Base-by-base conservation (phyloP, 2,113 vertebrate genomes). In the Buteo buteo region DNA sequence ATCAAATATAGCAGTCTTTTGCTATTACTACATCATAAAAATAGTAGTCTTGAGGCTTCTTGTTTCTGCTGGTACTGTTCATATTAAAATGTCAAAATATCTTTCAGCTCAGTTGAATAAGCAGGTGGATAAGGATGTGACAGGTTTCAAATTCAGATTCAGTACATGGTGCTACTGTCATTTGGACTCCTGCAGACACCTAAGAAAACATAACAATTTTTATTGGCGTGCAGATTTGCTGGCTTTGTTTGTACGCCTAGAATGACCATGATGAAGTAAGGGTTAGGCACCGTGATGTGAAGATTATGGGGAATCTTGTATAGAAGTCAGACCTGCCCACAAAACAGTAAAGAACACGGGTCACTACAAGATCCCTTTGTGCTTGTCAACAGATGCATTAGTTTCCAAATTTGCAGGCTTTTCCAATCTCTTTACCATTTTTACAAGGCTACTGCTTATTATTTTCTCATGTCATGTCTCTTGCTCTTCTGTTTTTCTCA, bases 221-320 rank as follows among this genome's bases (percentile, higher is more conserved):
- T 71, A 18, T 50, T 86, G 77, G 45, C 52, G 7, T 2, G 9
- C 44, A 25, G 67, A 47, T 80, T 49, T 28, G 45, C 36, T 61
- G 72, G 29, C 62, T 44, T n/a, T 38, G 9, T 38, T n/a, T 44
- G 31, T 76, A 7, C 3, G 1, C 25, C 22, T 50, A 7, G 25
- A 86, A 55, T 20, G 28, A 6, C 21, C 11, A 34, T 0, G 1
- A 2, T 47, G 50, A 77, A 50, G 34, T 36, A 21, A 16, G 42
- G 67, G 28, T 40, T 92, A 64, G 67, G 26, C 92, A 16, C 50
- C 0, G 0, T 2, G 1, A 8, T 3, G 0, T 67, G 49, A 81
- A 74, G 32, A 16, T 62, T 22, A 20, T 45, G 31, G 21, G 40
- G 16, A 78, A 34, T 44, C 29, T 32, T n/a, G 10, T 59, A 64